phyloP scores from a whole-genome alignment of 2,888 invertebrate species.

The Agonopterix heracliana region DNA sequence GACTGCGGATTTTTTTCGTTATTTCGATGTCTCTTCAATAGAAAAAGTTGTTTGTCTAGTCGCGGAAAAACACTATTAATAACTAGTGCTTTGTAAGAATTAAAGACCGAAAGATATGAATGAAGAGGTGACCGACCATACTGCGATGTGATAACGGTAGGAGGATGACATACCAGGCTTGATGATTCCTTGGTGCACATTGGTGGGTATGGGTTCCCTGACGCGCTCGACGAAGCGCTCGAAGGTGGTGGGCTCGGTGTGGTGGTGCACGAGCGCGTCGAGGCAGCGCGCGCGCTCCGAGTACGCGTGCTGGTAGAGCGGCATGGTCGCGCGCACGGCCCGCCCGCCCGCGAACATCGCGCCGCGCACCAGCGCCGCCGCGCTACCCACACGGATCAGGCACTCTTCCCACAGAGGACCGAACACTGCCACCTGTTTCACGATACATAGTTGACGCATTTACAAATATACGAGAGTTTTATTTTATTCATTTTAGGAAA shows the following conservation, averaged over 20 bases:
- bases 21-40: too few relatives aligned
- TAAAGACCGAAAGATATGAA: too few relatives aligned
- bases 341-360: conserved; percentile 95
- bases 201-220: conserved; percentile 45
- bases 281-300: conserved; percentile 92
- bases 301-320: conserved; percentile 95
- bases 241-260: conserved; percentile 92
- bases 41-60: too few relatives aligned
- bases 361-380: conserved; percentile 89
- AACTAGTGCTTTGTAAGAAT: too few relatives aligned
- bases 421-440: conserved; percentile 87
- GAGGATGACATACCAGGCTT: not conserved
- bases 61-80: too few relatives aligned
- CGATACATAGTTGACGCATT: not conserved
- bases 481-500: too few relatives aligned
- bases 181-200: conserved; percentile 9
- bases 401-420: conserved; percentile 97
- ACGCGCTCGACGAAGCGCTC: conserved; percentile 82
- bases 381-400: conserved; percentile 67
- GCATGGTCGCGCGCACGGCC: conserved; percentile 91
- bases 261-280: conserved; percentile 88
- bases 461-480: not conserved
- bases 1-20: too few relatives aligned
- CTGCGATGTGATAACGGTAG: too few relatives aligned
- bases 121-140: too few relatives aligned